Conservation (phyloP, 2,797 vertebrate species). For the Tiaroga cobitis region DNA sequence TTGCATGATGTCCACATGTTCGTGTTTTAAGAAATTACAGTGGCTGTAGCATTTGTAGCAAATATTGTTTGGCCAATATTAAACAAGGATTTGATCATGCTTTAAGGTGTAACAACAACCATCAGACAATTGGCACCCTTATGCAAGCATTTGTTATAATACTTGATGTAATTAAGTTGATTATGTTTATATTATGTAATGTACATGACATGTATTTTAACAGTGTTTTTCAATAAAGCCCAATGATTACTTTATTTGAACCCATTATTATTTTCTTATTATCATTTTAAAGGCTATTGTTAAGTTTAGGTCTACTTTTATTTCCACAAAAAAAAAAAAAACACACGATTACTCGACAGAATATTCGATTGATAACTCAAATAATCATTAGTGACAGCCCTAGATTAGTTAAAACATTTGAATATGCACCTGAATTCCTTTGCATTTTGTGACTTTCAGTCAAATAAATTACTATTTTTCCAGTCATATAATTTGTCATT, state of each 20-base stretch:
- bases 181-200: neutral
- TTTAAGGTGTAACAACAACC: neutral
- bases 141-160: neutral
- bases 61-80: too few species aligned
- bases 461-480: too few species aligned
- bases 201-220: neutral
- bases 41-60: neutral
- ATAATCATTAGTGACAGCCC: neutral
- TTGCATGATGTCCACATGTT: neutral
- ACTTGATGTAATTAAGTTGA: neutral
- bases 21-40: neutral
- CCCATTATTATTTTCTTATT: neutral
- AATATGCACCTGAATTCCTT: neutral
- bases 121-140: too few species aligned
- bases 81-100: too few species aligned
- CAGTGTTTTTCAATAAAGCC: neutral
- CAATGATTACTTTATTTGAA: neutral
- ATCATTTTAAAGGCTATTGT: neutral
- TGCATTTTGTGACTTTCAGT: neutral
- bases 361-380: neutral
- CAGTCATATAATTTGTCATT: neutral
- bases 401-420: neutral
- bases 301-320: neutral
- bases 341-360: neutral
- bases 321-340: neutral